Evolutionary conservation across 1,140 invertebrate species (phyloP), one percentile per base, ranked within the genome.

Genomic region (Frieseomelitta varia): DNA sequence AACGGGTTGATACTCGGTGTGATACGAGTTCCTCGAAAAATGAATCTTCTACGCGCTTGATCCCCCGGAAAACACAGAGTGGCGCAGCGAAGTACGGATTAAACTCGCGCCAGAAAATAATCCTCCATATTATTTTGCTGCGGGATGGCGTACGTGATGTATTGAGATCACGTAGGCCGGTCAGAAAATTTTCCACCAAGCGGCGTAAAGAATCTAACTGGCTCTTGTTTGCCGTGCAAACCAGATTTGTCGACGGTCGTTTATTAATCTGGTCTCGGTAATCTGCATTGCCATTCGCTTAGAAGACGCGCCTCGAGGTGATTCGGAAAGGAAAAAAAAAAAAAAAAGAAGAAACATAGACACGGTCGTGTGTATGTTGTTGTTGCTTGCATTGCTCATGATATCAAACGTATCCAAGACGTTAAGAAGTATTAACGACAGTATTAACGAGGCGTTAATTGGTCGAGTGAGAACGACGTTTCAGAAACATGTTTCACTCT

Each of bases 171-270:
- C 71, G 56, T 75, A 65, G 27, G 15, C 58, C 53, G 4, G 10
- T 8, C 21, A 67, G 55, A 58, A 81, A 53, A 75, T 81, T 81
- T 75, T 55, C 39, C 56, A 21, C 11, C n/a, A 12, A 11, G 19
- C 1, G 14, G 15, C 8, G 39, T 19, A 39, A 73, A 72, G 39
- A 27, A 24, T 17, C 30, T 51, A 34, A 1, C 39, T 15, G 6
- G 6, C 1, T 61, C 2, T 53, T 55, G 39, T 53, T 74, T 73
- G 39, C 2, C 11, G n/a, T 30, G 47, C 27, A 12, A n/a, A 10
- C 53, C 27, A 58, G 53, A 81, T 53, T 30, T 27, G 27, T 55
- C 27, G 14, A 47, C 51, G 21, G 14, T 56, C 51, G 21, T n/a
- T 53, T 24, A n/a, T 79, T 68, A 53, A 72, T 80, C 8, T 6